Evolutionary conservation across 2,888 invertebrate genomes (phyloP).

Genomic region (Campoplex nolae): DNA sequence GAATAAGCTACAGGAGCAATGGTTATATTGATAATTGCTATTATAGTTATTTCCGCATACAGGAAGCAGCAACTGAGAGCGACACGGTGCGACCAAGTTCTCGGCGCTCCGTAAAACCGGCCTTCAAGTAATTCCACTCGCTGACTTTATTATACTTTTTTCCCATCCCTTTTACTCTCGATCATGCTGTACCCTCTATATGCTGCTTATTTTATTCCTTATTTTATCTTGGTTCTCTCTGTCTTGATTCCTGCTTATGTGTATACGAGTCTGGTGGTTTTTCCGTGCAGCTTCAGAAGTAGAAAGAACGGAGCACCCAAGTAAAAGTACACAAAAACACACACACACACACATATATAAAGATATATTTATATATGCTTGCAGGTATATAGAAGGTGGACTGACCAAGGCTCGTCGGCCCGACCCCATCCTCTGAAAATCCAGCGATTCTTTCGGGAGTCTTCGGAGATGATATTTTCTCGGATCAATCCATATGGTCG

Average conservation of each 20-base stretch:
- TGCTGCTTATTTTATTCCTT: constrained; percentile 59
- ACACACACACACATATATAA: constrained; percentile 19
- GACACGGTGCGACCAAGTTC: constrained; percentile 27
- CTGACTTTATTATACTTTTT: constrained; percentile 61
- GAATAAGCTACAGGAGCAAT: constrained; percentile 31
- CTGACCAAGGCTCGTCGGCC: constrained; percentile 68
- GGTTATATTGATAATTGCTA: constrained; percentile 65
- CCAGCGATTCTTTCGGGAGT: constrained; percentile 83
- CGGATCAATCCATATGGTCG: constrained; percentile 84
- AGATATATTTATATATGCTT: constrained; percentile 43
- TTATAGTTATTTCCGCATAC: constrained; percentile 62
- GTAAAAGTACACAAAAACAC: constrained; percentile 15
- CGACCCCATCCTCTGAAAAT: constrained; percentile 80
- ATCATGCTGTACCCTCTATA: constrained; percentile 33
- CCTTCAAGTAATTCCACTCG: constrained; percentile 55
- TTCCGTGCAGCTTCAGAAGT: constrained; percentile 54
- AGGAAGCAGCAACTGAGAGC: constrained; percentile 43
- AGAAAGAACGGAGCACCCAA: constrained; percentile 43
- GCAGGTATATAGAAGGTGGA: constrained; percentile 54
- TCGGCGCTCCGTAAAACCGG: constrained; percentile 59
- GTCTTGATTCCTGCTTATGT: constrained; percentile 64
- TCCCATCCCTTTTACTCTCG: constrained; percentile 28
- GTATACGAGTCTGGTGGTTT: constrained; percentile 47
- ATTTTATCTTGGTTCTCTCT: constrained; percentile 63
- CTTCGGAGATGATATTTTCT: constrained; percentile 84